A percentile compares a stretch with the other conserved stretches of the same genome.
Conservation (phyloP, 2,797 vertebrate genomes). For the Tokudaia muenninki region DNA sequence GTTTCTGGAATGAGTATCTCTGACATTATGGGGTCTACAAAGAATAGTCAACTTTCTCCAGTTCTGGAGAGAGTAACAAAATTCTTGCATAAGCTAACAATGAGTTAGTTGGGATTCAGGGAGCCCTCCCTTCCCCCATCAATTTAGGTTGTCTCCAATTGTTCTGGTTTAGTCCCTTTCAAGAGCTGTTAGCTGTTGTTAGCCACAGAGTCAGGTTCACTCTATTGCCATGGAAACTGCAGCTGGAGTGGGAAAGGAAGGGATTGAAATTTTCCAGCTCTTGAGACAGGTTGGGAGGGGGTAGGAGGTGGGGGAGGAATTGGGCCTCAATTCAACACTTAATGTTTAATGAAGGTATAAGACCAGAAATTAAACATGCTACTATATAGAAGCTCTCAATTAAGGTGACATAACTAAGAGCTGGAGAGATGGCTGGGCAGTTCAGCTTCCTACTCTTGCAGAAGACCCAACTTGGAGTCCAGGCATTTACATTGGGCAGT, state of each 20-base stretch:
- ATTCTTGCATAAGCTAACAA: background rate
- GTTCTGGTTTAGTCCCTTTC: background rate
- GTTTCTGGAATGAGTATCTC: background rate
- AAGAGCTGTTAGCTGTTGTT: conserved; percentile 30
- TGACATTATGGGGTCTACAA: background rate
- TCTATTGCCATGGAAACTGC: conserved; percentile 74
- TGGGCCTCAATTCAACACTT: background rate
- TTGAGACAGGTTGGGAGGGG: background rate
- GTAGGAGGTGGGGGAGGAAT: background rate
- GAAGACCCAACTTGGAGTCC: background rate
- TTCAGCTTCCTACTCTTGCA: background rate
- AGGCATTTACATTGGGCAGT: background rate
- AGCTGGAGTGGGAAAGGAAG: conserved; percentile 45
- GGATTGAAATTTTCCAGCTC: conserved; percentile 57
- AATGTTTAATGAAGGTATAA: background rate
- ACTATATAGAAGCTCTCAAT: background rate
- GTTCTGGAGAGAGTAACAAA: background rate
- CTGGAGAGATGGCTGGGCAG: background rate
- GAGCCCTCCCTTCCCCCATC: background rate
- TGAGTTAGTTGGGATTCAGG: background rate
- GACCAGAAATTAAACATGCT: background rate
- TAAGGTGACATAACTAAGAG: background rate
- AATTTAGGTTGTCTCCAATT: background rate
- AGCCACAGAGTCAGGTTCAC: background rate
- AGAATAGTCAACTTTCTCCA: background rate